phyloP scores from a whole-genome alignment of 2,113 vertebrate species.

The Aythya baeri region DNA sequence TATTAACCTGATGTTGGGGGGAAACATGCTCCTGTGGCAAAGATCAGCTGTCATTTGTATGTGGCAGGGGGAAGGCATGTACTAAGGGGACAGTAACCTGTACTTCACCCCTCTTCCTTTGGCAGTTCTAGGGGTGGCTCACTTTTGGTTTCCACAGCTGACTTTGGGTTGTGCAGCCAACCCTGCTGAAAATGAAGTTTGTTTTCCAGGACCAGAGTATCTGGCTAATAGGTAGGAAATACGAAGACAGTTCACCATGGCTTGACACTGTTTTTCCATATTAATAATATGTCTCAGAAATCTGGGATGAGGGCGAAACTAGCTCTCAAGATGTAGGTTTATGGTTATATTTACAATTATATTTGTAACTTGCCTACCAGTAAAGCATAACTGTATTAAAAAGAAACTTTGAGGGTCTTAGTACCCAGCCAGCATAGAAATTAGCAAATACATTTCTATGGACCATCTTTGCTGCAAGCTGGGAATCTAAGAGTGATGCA shows the following conservation, averaged over 20 bases:
- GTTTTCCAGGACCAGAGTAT: not conserved
- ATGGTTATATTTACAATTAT: not conserved
- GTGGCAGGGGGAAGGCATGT: rapidly evolving
- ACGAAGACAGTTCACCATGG: not conserved
- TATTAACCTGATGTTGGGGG: not conserved
- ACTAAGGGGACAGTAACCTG: not conserved
- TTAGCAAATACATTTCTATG: not conserved
- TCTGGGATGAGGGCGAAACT: not conserved
- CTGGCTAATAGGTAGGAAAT: not conserved
- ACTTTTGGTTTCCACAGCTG: not conserved
- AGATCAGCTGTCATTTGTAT: not conserved
- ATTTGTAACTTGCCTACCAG: not conserved
- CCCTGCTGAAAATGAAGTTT: not conserved
- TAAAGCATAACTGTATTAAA: not conserved
- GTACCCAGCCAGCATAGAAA: not conserved
- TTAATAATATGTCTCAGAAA: not conserved
- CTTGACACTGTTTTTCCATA: not conserved
- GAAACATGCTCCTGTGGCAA: not conserved
- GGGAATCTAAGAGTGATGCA: not conserved
- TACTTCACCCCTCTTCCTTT: not conserved
- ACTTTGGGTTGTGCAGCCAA: not conserved
- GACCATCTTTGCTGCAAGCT: not conserved
- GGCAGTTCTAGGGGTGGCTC: not conserved
- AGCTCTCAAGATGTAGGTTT: not conserved
- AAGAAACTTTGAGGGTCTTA: not conserved